These are phyloP conservation scores for Gerris lacustris DNA, from an alignment of 2,888 invertebrate genomes.

Conservation along the genomic window DNA sequence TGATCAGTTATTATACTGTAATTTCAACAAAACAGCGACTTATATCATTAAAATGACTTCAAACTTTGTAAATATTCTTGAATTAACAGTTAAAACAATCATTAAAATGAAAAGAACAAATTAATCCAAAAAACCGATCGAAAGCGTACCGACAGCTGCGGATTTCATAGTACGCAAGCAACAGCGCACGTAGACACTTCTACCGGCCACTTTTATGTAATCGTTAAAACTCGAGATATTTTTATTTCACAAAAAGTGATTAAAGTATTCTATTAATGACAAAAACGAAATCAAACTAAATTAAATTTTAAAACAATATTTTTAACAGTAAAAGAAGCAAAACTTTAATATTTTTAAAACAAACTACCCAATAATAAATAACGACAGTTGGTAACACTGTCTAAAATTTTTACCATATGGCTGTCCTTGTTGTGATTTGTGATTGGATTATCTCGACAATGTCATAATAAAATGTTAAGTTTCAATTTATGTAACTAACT, in stretches of 20 bases:
- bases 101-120: conserved; percentile 6
- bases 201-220: conserved; percentile 9
- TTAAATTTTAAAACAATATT: neutral
- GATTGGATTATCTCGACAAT: conserved; percentile 9
- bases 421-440: conserved; percentile 9
- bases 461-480: conserved; percentile 2
- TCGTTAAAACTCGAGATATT: neutral
- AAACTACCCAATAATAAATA: neutral
- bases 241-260: neutral
- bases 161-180: conserved; percentile 8
- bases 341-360: neutral
- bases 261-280: neutral
- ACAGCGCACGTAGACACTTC: conserved; percentile 6
- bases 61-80: neutral
- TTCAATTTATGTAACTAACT: conserved; percentile 6
- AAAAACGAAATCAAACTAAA: neutral
- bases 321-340: neutral
- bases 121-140: neutral
- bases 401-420: neutral
- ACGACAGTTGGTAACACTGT: neutral
- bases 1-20: neutral
- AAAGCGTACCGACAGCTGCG: conserved; percentile 7
- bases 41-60: neutral
- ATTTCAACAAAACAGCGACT: neutral
- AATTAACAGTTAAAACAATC: conserved; percentile 1